These are phyloP conservation scores for Peromyscus aztecus DNA, from an alignment of 2,797 vertebrate species.

Conservation along the genomic window DNA sequence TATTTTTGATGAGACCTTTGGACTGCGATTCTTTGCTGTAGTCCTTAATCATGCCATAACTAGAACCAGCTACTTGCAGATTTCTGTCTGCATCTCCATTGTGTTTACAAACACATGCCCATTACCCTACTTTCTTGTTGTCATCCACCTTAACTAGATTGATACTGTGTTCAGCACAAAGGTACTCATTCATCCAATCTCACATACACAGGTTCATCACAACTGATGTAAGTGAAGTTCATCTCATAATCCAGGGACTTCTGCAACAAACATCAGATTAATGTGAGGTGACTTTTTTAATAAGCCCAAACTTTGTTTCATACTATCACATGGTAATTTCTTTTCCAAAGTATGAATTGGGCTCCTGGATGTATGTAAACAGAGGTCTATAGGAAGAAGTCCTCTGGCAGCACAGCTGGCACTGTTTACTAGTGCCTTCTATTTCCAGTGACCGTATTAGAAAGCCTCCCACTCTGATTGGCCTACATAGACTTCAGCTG, in stretches of 20 bases:
- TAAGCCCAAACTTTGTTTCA: neutral
- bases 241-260: no score
- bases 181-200: neutral
- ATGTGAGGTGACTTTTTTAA: no score
- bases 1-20: neutral
- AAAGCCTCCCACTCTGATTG: neutral
- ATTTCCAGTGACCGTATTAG: neutral
- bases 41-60: no score
- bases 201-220: neutral
- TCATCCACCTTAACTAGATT: neutral
- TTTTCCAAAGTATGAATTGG: neutral
- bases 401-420: neutral
- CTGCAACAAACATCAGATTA: neutral
- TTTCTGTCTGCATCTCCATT: neutral
- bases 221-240: no score
- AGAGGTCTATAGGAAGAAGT: neutral
- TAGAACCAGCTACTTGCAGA: neutral
- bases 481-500: neutral
- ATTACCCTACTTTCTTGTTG: no score
- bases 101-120: neutral
- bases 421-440: neutral
- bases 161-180: no score
- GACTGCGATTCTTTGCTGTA: neutral
- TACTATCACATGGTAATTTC: neutral
- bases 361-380: neutral